Base-by-base conservation (phyloP, 2,888 invertebrate species). In the Zonitis immaculata region DNA sequence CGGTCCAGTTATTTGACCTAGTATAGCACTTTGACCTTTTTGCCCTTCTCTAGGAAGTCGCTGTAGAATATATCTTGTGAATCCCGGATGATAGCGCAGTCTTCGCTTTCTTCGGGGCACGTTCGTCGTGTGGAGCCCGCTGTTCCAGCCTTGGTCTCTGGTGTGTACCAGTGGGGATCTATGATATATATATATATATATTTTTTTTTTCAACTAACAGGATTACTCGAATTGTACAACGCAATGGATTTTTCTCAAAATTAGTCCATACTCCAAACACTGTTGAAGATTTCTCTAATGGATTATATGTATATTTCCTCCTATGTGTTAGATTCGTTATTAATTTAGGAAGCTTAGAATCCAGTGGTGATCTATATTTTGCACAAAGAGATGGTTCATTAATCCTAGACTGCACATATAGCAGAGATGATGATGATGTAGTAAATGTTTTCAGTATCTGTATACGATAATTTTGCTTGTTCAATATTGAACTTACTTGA, bases 1-100 rank as follows among this genome's bases (percentile, higher is more conserved):
- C 49, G 51, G 30, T 56, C 57, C 47, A 65, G 49, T 58, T 57
- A 58, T 16, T 35, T 30, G 25, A 46, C 44, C 35, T 58, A 63
- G 47, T 61, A 63, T 9, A 30, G 47, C 16, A 28, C 30, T 46
- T 4, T 28, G 25, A 46, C 27, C 28, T 30, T 45, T 45, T 45
- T 45, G 18, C 9, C 27, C 25, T 45, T 30, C 26, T 45, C 22
- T 5, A 26, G 22, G 26, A 6, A 18, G 18, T 12, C 43, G n/a
- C 4, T 18, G 18, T 16, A 43, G 5, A 6, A 4, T 20, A 44
- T n/a, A 12, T n/a, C 26, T 25, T 44, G 8, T 20, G 44, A 44
- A 44, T 44, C 22, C 22, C 22, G 20, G 26, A 44, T 20, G 44
- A 9, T 44, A 12, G 44, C 11, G n/a, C 20, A 14, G 44, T n/a